Evolutionary conservation across 1,140 invertebrate genomes (phyloP).

Genomic region (Mycetomoellerius zeteki): DNA sequence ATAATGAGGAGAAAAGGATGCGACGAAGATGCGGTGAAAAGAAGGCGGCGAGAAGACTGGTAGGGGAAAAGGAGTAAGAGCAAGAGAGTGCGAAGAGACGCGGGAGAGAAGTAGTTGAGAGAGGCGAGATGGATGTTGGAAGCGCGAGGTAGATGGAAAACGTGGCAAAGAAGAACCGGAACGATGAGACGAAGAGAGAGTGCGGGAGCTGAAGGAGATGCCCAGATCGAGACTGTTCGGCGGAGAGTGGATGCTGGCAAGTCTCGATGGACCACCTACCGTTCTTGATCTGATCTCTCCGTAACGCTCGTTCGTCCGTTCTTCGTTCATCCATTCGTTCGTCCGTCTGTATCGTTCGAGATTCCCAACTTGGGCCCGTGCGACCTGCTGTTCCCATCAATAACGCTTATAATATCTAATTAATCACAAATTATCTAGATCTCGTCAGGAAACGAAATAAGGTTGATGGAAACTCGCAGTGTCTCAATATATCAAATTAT

Average conservation of each 20-base stretch:
- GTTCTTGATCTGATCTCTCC: conserved; percentile 85
- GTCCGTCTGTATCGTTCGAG: conserved; percentile 66
- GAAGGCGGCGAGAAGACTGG: conserved; percentile 50
- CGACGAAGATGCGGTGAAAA: conserved; percentile 66
- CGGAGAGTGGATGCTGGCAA: conserved; percentile 75
- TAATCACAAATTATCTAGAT: conserved; percentile 87
- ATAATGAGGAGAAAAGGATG: conserved; percentile 44
- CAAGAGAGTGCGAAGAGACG: not conserved
- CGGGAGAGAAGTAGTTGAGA: conserved; percentile 2
- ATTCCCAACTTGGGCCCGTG: conserved; percentile 61
- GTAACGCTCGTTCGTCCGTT: conserved; percentile 81
- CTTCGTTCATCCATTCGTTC: conserved; percentile 72
- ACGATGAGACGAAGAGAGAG: conserved; percentile 37
- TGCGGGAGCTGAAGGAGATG: conserved; percentile 57
- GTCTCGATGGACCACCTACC: conserved; percentile 86
- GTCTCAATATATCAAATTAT: conserved; percentile 25
- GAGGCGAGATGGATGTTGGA: not conserved
- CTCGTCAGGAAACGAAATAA: conserved; percentile 57
- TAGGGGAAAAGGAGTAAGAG: not conserved
- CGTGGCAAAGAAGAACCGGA: conserved; percentile 26
- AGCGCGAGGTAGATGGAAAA: conserved; percentile 6
- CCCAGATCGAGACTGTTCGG: conserved; percentile 56
- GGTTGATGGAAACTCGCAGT: conserved; percentile 4
- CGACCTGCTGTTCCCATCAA: conserved; percentile 84
- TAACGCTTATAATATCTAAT: conserved; percentile 86